Evolutionary conservation across 2,888 invertebrate genomes (phyloP).

Genomic region (Xylocampa areola): DNA sequence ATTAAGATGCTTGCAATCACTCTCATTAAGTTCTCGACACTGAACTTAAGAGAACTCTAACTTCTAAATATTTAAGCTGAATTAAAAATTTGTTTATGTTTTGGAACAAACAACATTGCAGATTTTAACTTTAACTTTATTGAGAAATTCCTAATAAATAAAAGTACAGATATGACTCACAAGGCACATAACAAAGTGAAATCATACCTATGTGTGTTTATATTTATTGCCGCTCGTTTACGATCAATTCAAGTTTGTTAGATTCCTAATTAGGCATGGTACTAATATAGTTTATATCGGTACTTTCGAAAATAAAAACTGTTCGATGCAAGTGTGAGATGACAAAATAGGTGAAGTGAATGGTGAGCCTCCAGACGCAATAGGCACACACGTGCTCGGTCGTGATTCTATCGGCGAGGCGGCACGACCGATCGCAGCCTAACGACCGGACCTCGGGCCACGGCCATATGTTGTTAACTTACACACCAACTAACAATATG

Average conservation of each 20-base stretch:
- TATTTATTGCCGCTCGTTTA: conserved; percentile 50
- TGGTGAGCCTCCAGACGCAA: conserved; percentile 83
- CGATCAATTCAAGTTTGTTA: conserved; percentile 47
- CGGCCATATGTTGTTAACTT: conserved; percentile 85
- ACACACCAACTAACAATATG: conserved; percentile 77
- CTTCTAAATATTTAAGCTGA: conserved; percentile 30
- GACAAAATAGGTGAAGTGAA: conserved; percentile 86
- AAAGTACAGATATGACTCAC: conserved; percentile 50
- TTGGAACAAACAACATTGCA: conserved; percentile 7
- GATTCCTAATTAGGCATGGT: conserved; percentile 71
- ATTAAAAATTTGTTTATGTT: conserved; percentile 5
- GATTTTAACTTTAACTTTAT: conserved; percentile 16
- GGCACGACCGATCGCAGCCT: conserved; percentile 72
- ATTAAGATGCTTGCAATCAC: conserved; percentile 3
- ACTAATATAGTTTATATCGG: conserved; percentile 69
- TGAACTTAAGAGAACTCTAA: conserved; percentile 1
- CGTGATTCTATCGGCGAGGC: conserved; percentile 83
- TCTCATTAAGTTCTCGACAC: conserved; percentile 11
- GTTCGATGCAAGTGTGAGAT: conserved; percentile 76
- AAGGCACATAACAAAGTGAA: conserved; percentile 48
- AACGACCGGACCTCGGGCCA: conserved; percentile 79
- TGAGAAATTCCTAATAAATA: conserved; percentile 27
- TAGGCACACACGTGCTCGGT: conserved; percentile 84
- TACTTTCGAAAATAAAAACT: conserved; percentile 76
- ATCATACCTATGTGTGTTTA: conserved; percentile 51